A percentile compares a stretch with the other conserved stretches of the same genome.
These are phyloP conservation scores for Tinamus guttatus DNA, from an alignment of 2,113 vertebrate species.

Conservation along the genomic window DNA sequence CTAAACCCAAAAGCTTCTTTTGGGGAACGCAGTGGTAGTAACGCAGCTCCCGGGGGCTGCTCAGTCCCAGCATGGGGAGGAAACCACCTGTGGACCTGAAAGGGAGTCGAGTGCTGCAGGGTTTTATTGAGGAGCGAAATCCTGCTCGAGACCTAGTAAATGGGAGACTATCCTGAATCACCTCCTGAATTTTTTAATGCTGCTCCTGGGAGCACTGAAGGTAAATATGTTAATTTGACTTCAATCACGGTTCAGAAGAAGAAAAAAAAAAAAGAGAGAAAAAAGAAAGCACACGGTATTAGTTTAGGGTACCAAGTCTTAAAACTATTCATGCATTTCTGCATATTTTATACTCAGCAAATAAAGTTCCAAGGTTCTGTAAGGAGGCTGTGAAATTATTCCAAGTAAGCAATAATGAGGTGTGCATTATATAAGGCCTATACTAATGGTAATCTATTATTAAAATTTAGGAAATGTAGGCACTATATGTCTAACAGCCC, in stretches of 20 bases:
- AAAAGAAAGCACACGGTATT: background rate
- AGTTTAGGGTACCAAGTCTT: constrained; percentile 56
- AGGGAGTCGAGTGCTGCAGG: constrained; percentile 20
- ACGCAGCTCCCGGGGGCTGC: constrained; percentile 26
- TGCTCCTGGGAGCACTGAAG: constrained; percentile 72
- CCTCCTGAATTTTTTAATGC: constrained; percentile 63
- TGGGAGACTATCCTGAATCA: constrained; percentile 59
- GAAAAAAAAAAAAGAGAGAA: background rate
- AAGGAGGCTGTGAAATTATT: constrained; percentile 54
- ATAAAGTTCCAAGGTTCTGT: constrained; percentile 31
- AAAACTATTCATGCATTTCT: constrained; percentile 49
- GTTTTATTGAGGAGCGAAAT: constrained; percentile 53
- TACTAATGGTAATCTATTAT: constrained; percentile 72
- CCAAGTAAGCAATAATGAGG: constrained; percentile 73
- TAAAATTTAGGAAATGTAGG: constrained; percentile 39
- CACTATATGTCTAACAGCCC: background rate
- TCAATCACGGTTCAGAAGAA: constrained; percentile 61
- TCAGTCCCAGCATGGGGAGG: background rate
- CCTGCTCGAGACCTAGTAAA: constrained; percentile 54
- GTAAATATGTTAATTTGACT: constrained; percentile 80
- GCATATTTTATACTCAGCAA: constrained; percentile 36
- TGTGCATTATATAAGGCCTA: constrained; percentile 64
- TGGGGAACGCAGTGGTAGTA: background rate
- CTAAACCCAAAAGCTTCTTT: constrained; percentile 50
- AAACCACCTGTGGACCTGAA: background rate